Evolutionary conservation across 2,797 vertebrate genomes (phyloP), one percentile per base, ranked within the genome.

Genomic region (Poeciliopsis turneri): DNA sequence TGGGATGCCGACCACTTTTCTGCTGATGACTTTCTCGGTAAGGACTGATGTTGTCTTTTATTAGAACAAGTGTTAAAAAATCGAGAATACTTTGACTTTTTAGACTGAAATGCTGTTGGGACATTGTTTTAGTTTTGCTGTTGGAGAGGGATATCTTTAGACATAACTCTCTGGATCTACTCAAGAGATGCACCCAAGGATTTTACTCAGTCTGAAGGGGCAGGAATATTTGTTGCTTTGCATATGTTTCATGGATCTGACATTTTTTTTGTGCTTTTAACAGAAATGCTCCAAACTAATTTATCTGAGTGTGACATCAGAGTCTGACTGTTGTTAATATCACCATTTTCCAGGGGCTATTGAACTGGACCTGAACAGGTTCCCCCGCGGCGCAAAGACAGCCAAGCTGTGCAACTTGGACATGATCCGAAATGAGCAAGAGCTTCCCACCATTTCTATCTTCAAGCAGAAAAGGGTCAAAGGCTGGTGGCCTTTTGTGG

Each of bases 1-100:
- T 99, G 98, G 98, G 98, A 99, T 0, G 98, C 98, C 0, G 98
- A 99, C 92, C 98, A 99, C 93, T 99, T 99, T 95, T 99, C 98
- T 0, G 97, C 98, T 0, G 98, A 99, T 0, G 98, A 99, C 86
- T 99, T 99, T 89, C 95, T 99, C 3, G 97, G 98, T 99, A 91
- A 92, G 91, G 25, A 66, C 6, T 9, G 0, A 25, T 1, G 13
- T 49, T 15, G 30, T 45, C n/a, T 57, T 51, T 73, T 45, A 71
- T 46, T 2, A 46, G 23, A 70, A 25, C 2, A 45, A 13, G 6
- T 28, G 46, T 28, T 16, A 15, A 12, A 7, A 25, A 13, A 68
- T 23, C 5, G 4, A 43, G n/a, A 46, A 10, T 45, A 16, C 6
- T 28, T 28, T 45, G 25, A 39, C 68, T 46, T 70, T 23, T 25